Base-by-base conservation (phyloP, 2,797 vertebrate species). In the Helicolenus hilgendorfi region DNA sequence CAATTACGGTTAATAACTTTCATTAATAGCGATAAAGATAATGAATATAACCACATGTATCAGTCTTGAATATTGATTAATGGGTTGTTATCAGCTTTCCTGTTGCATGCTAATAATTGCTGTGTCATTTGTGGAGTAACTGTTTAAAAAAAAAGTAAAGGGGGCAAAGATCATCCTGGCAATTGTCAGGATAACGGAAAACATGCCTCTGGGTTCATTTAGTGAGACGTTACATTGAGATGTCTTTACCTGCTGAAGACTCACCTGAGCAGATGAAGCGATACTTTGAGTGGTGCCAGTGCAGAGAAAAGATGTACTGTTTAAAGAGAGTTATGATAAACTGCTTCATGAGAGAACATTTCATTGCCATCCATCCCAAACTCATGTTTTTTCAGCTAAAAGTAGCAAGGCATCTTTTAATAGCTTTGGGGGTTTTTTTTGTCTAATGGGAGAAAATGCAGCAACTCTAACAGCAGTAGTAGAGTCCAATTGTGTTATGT, bases 11-110 rank as follows among this genome's bases (percentile, higher is more conserved):
- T 91, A 84, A 87, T 90, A 80, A 86, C 31, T 71, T 87, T 58
- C 89, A 92, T 84, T 90, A 91, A 90, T 89, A 92, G 82, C 31
- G 2, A 83, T 56, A 56, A 78, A 79, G 70, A 92, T 86, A 89
- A 91, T 90, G 33, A 89, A 62, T 81, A 77, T 41, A 83, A 89
- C 49, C 60, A 64, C 77, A 81, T 78, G 56, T 65, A 85, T 81
- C 38, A 73, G 76, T 76, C 20, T 72, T 72, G 58, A 75, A 81
- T 90, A 81, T 77, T 87, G 83, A 90, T 91, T 72, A 67, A 83
- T 83, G 68, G 60, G 58, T 78, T 89, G n/a, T 77, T 86, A 71
- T 62, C 64, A 77, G 64, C 31, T 74, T 74, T 72, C 11, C 9
- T 59, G 20, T 35, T 13, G 53, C 31, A 76, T 63, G 36, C 13